Evolutionary conservation across 2,888 invertebrate species (phyloP).

Genomic region (Notocelia uddmanniana): DNA sequence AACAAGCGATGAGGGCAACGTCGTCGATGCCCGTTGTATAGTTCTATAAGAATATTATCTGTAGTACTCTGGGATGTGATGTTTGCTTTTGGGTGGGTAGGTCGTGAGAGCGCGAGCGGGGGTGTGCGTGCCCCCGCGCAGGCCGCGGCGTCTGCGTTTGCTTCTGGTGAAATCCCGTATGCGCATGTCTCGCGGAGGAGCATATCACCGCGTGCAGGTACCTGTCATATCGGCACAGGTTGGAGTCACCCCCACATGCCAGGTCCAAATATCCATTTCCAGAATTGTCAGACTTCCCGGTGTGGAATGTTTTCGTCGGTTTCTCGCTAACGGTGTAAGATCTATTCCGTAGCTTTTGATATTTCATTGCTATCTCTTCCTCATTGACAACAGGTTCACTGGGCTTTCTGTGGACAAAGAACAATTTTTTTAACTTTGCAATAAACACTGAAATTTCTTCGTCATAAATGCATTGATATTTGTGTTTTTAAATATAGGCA

Average conservation of each 20-base stretch:
- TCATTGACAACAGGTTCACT: constrained; percentile 72
- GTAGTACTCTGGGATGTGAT: constrained; percentile 75
- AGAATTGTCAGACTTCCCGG: constrained; percentile 69
- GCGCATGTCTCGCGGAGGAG: constrained; percentile 80
- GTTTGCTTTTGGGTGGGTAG: constrained; percentile 58
- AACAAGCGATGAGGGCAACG: constrained; percentile 61
- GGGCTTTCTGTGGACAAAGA: constrained; percentile 84
- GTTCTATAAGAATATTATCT: constrained; percentile 84
- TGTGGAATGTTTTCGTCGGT: constrained; percentile 74
- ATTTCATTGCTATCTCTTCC: constrained; percentile 72
- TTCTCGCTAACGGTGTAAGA: constrained; percentile 84
- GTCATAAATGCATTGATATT: not conserved
- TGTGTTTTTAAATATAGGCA: not conserved
- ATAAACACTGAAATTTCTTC: not conserved
- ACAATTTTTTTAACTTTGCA: not conserved
- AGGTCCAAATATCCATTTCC: constrained; percentile 87
- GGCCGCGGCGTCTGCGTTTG: constrained; percentile 62
- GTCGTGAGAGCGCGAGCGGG: constrained; percentile 77
- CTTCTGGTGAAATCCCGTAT: constrained; percentile 80
- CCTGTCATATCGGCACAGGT: constrained; percentile 85
- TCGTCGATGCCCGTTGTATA: constrained; percentile 60
- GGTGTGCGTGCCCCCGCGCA: constrained; percentile 58
- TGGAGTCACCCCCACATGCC: constrained; percentile 86
- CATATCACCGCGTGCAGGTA: constrained; percentile 88
- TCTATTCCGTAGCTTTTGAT: constrained; percentile 79